Percentiles rank a stretch among this genome's conserved stretches.
These are phyloP conservation scores for Papilio protenor DNA, from an alignment of 2,888 invertebrate species.

Conservation along the genomic window DNA sequence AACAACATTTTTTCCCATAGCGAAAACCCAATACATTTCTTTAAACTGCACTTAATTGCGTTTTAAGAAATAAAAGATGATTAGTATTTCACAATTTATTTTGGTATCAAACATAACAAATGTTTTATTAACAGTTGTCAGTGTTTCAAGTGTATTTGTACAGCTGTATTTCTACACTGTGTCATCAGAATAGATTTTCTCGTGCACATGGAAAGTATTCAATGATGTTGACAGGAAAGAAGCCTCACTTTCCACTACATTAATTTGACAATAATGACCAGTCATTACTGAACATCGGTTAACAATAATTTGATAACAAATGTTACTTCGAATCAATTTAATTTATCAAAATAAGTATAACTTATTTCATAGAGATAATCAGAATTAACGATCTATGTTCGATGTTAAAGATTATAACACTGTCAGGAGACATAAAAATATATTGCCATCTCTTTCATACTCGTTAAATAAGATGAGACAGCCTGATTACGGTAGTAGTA, in stretches of 20 bases:
- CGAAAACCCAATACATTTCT: no score
- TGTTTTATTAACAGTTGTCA: background rate
- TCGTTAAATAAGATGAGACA: no score
- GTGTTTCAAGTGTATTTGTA: background rate
- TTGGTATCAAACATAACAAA: background rate
- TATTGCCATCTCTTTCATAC: no score
- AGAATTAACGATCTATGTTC: background rate
- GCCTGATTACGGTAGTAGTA: no score
- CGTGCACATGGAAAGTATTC: conserved; percentile 51
- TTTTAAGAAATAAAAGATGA: no score
- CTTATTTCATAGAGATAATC: background rate
- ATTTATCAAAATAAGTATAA: background rate
- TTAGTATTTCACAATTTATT: background rate
- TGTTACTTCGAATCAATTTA: conserved; percentile 23
- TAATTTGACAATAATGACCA: conserved; percentile 62
- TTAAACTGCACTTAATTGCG: no score
- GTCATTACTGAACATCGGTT: conserved; percentile 51
- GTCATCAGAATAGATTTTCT: conserved; percentile 55
- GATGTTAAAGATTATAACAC: background rate
- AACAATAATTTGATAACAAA: conserved; percentile 37
- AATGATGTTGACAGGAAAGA: conserved; percentile 53
- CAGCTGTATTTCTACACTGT: conserved; percentile 52
- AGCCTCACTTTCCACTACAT: conserved; percentile 58
- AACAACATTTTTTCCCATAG: no score
- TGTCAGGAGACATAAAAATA: no score